Base-by-base conservation (phyloP, 2,888 invertebrate species). In the Lycophotia porphyrea region DNA sequence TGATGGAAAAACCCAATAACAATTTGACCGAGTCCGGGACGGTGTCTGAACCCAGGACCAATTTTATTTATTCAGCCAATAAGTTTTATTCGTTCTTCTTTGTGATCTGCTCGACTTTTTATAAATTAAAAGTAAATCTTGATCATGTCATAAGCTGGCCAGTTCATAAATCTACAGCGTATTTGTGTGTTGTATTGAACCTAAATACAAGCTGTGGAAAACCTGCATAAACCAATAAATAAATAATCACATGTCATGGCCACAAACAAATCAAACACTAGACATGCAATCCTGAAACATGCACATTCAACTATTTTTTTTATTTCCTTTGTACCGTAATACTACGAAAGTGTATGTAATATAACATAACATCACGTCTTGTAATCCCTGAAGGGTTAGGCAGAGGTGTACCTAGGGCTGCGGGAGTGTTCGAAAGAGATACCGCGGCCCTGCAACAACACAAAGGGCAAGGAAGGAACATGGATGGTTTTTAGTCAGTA, bases 251-350 rank as follows among this genome's bases (percentile, higher is more conserved):
- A 36, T 13, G 18, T 70, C 76, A 70, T 71, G 76, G 80, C 44
- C 61, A 13, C 52, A 27, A 27, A 8, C 27, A 18, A 34, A 18
- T n/a, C 24, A 2, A 44, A 44, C 15, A 36, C 2, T 44, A 36
- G 21, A 44, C 63, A 55, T 63, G 80, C 31, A 55, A 80, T 63
- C n/a, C 31, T 71, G 21, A 71, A 80, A 64, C 55, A 77, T 39
- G 47, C 72, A 49, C 31, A 55, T 8, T 8, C 27, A 15, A 21
- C 44, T 31, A n/a, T 78, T 66, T 44, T 42, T 44, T 27, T 36
- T 0, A 21, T 21, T 55, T 49, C 34, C 18, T 60, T 60, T 34
- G 60, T 60, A 60, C 9, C 24, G 49, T 49, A 49, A 49, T 24
- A 49, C 24, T 49, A 21, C 9, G 24, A 49, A 47, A 49, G 24